Conservation (phyloP, 2,888 invertebrate species). For the Andrena hattorfiana region DNA sequence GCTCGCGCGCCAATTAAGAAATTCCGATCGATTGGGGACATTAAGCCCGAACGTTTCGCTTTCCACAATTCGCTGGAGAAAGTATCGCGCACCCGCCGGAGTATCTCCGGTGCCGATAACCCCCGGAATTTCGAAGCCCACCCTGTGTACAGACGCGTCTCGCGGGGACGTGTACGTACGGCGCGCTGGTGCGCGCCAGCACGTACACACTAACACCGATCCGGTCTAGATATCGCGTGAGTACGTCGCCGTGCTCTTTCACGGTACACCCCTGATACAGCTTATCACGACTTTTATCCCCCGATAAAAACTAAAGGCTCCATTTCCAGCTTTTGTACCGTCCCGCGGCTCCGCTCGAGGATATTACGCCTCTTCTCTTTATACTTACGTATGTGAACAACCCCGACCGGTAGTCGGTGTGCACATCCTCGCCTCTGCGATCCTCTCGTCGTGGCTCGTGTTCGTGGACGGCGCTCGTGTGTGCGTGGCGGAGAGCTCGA, state of each 20-base stretch:
- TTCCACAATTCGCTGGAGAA: conserved; percentile 6
- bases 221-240: conserved; percentile 66
- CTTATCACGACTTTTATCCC: conserved; percentile 83
- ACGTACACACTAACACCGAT: conserved; percentile 51
- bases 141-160: background rate
- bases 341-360: conserved; percentile 67
- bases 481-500: conserved; percentile 31
- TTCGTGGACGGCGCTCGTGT: background rate
- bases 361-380: conserved; percentile 68
- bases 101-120: conserved; percentile 28
- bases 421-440: conserved; percentile 20
- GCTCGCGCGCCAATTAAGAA: background rate
- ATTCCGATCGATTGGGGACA: conserved; percentile 12
- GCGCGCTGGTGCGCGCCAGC: background rate
- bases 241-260: conserved; percentile 73
- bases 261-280: conserved; percentile 78
- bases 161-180: background rate
- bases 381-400: conserved; percentile 49
- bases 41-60: conserved; percentile 9
- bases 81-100: conserved; percentile 4
- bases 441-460: too few relatives aligned
- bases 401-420: conserved; percentile 53
- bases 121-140: conserved; percentile 37
- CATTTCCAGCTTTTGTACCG: conserved; percentile 81
- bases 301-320: conserved; percentile 84